Evolutionary conservation across 2,113 vertebrate genomes (phyloP).

Genomic region (Rhinichthys klamathensis): DNA sequence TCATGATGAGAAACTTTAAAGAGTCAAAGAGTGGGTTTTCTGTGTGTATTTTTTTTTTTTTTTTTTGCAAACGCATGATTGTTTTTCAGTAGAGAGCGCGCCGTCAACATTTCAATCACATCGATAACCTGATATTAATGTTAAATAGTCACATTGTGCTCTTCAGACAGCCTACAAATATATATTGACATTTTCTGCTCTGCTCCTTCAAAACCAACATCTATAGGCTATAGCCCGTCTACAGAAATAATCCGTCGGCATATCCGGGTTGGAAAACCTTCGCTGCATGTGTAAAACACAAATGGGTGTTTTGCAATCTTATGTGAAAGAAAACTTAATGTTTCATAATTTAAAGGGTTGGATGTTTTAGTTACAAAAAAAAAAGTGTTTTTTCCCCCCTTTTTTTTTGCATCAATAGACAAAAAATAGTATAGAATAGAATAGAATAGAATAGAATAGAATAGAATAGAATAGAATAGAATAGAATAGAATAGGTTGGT

Average conservation of each 20-base stretch:
- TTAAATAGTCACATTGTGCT: not conserved
- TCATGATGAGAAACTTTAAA: constrained; percentile 5
- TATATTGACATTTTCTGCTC: not conserved
- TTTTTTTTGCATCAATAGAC: not conserved
- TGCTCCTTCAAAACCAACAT: constrained; percentile 8
- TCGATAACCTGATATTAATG: not conserved
- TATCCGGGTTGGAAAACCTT: constrained; percentile 30
- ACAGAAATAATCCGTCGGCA: constrained; percentile 21
- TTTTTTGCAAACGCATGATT: not conserved
- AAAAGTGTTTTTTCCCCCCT: no score
- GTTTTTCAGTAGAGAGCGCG: not conserved
- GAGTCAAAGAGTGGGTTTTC: not conserved
- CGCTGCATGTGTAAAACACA: constrained; percentile 23
- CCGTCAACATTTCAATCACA: not conserved
- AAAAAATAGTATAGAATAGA: not conserved
- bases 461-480: not conserved
- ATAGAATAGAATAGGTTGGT: not conserved
- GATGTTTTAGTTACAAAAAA: not conserved
- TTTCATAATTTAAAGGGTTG: not conserved
- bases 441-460: not conserved
- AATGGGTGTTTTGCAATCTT: not conserved
- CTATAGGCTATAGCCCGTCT: constrained; percentile 8
- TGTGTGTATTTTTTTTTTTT: not conserved
- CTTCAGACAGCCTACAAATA: not conserved
- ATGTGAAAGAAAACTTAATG: not conserved